phyloP scores from a whole-genome alignment of 2,113 vertebrate genomes.

The Apaloderma vittatum region DNA sequence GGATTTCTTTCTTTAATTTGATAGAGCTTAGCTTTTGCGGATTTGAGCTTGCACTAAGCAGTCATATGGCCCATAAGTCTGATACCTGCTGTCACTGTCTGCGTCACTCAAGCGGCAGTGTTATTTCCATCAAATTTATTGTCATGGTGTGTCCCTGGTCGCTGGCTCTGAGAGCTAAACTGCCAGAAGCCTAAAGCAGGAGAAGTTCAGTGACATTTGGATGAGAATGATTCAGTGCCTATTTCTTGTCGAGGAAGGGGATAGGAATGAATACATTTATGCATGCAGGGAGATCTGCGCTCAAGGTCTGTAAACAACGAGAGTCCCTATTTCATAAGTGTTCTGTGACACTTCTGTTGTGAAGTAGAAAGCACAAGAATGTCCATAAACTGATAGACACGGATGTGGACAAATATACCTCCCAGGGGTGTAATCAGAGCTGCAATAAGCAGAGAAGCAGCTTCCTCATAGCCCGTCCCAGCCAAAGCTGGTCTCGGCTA shows the following conservation, averaged over 20 bases:
- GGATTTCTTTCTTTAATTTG: slow-evolving; percentile 50
- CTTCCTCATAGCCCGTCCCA: not conserved
- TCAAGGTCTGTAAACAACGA: slow-evolving; percentile 51
- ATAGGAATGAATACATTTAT: not conserved
- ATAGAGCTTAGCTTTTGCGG: not conserved
- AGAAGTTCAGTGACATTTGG: slow-evolving; percentile 65
- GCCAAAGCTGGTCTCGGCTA: not conserved
- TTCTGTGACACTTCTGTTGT: not conserved
- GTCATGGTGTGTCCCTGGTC: slow-evolving; percentile 4
- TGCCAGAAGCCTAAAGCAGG: slow-evolving; percentile 65
- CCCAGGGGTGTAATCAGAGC: not conserved
- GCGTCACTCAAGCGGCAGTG: slow-evolving; percentile 35
- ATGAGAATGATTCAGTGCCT: slow-evolving; percentile 17
- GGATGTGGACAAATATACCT: not conserved
- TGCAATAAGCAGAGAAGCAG: not conserved
- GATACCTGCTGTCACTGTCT: slow-evolving; percentile 17
- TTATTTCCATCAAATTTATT: slow-evolving; percentile 56
- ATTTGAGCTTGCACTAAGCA: slow-evolving; percentile 30
- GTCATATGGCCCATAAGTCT: not conserved
- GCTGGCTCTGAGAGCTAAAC: slow-evolving; percentile 4
- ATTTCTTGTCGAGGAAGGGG: not conserved
- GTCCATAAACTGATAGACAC: not conserved
- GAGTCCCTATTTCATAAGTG: slow-evolving; percentile 37
- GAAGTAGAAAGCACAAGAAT: not conserved
- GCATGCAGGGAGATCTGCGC: not conserved